Evolutionary conservation across 2,797 vertebrate genomes (phyloP).

Genomic region (Rhinatrema bivittatum): DNA sequence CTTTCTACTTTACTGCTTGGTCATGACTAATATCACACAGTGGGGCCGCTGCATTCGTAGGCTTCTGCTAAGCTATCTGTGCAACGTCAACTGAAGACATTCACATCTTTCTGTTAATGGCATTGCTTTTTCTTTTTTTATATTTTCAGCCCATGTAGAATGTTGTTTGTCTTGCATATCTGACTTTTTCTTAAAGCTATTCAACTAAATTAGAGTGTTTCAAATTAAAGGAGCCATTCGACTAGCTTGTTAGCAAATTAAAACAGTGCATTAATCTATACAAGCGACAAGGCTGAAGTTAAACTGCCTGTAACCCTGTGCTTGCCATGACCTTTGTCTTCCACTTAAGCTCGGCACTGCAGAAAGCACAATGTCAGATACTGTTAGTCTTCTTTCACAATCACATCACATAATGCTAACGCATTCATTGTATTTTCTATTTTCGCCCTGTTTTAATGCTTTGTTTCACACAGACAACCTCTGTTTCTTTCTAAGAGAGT

Average conservation of each 20-base stretch:
- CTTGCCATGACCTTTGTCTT: no score
- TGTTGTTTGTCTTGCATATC: slow-evolving; percentile 9
- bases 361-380: no score
- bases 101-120: slow-evolving; percentile 21
- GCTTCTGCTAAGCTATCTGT: slow-evolving; percentile 2
- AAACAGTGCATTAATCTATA: slow-evolving; percentile 11
- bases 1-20: no score
- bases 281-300: slow-evolving; percentile 3
- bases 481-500: no score
- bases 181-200: slow-evolving; percentile 22
- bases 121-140: slow-evolving; percentile 20
- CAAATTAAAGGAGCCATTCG: slow-evolving; percentile 9
- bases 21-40: no score
- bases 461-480: no score
- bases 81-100: slow-evolving; percentile 20
- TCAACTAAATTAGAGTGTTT: slow-evolving; percentile 23
- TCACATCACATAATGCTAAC: no score
- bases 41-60: neutral
- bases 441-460: no score
- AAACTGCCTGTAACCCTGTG: neutral
- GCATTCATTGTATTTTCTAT: no score
- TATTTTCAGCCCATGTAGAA: slow-evolving; percentile 31
- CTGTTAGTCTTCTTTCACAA: no score
- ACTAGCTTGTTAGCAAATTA: slow-evolving; percentile 1
- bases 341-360: no score